Conservation (phyloP, 2,113 vertebrate genomes). For the Terrapene triunguis region DNA sequence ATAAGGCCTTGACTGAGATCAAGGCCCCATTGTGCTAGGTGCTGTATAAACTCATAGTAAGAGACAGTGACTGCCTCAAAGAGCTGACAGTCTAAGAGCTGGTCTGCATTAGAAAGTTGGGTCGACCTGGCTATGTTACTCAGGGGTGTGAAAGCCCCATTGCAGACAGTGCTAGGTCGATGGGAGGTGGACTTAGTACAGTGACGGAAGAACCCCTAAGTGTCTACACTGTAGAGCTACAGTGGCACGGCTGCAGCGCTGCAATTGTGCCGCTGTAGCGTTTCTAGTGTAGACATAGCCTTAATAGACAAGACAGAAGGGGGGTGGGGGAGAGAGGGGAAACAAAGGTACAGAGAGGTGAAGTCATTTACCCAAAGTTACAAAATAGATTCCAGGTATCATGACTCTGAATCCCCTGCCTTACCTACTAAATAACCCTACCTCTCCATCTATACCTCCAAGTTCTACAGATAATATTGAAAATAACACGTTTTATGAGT, state of each 20-base stretch:
- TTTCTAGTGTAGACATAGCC: too few species aligned
- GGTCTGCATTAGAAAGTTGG: too few species aligned
- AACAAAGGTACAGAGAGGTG: accelerated
- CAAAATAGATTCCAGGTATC: not conserved
- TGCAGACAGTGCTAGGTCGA: too few species aligned
- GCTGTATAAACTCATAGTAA: not conserved
- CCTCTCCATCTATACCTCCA: not conserved
- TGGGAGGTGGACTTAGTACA: too few species aligned
- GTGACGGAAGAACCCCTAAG: too few species aligned
- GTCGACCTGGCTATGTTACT: too few species aligned
- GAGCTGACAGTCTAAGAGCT: too few species aligned
- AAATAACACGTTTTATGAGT: not conserved
- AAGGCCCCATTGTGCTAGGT: not conserved
- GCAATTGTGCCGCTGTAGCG: too few species aligned
- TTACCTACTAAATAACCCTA: accelerated
- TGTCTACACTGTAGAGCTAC: not conserved
- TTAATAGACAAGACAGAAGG: not conserved
- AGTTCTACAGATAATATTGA: not conserved
- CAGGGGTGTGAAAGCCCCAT: too few species aligned
- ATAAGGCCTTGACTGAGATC: not conserved
- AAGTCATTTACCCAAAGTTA: not conserved
- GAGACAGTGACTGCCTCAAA: not conserved
- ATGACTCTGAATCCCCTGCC: not conserved
- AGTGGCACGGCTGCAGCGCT: too few species aligned
- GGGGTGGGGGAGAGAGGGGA: not conserved